phyloP scores from a whole-genome alignment of 2,888 invertebrate species.

The Lasius platythorax region DNA sequence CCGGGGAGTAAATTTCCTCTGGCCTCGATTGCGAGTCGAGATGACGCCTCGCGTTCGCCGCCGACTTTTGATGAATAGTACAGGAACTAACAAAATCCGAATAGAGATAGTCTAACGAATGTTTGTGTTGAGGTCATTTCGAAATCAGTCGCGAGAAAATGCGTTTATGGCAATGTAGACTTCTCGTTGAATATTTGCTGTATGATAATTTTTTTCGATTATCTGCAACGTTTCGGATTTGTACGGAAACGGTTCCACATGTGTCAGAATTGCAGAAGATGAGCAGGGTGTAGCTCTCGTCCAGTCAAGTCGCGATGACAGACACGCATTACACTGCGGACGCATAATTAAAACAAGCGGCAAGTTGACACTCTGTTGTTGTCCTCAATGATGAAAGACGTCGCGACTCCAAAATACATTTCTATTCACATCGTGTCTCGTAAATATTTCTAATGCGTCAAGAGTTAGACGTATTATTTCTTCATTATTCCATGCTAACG shows the following conservation, averaged over 20 bases:
- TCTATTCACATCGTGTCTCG: conserved; percentile 36
- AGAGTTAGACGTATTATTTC: conserved; percentile 15
- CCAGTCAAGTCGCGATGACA: conserved; percentile 1
- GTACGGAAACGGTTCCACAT: background rate
- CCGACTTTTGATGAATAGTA: background rate
- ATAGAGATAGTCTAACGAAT: conserved; percentile 12
- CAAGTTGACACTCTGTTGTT: conserved; percentile 33
- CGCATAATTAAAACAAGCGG: conserved; percentile 42
- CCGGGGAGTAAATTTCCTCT: conserved; percentile 52
- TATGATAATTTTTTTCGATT: background rate
- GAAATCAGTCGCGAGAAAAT: background rate
- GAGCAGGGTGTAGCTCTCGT: background rate
- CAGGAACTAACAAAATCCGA: background rate
- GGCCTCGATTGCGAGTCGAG: conserved; percentile 41
- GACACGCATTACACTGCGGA: conserved; percentile 2
- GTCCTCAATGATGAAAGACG: conserved; percentile 39
- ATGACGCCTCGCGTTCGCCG: conserved; percentile 10
- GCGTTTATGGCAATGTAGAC: background rate
- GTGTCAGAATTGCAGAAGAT: background rate
- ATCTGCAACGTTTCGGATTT: background rate
- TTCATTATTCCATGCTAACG: background rate
- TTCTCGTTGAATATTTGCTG: background rate
- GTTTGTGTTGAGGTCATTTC: background rate
- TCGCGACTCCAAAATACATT: conserved; percentile 32
- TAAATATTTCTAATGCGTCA: conserved; percentile 32